Evolutionary conservation across 2,797 vertebrate genomes (phyloP).

Genomic region (Calcarius lapponicus): DNA sequence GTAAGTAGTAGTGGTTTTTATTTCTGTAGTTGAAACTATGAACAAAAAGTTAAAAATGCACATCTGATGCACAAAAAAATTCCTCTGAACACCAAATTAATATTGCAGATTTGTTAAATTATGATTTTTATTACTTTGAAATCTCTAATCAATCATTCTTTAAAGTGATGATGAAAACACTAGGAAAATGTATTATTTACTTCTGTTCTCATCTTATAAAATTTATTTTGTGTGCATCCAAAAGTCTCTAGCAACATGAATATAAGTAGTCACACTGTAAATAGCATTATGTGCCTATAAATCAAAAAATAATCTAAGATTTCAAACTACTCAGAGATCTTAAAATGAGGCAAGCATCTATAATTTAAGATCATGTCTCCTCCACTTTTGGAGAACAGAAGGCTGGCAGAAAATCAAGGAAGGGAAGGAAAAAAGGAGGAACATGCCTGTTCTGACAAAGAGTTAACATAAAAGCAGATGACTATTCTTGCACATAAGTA

Average conservation of each 20-base stretch:
- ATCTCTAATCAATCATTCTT: neutral
- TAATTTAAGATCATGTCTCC: neutral
- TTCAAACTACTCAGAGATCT: neutral
- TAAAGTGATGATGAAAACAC: neutral
- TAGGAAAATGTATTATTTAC: neutral
- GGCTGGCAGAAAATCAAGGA: neutral
- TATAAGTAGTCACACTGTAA: neutral
- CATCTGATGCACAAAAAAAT: neutral
- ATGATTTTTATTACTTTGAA: neutral
- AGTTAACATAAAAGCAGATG: neutral
- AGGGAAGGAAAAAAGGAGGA: neutral
- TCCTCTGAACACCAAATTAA: neutral
- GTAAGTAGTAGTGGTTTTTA: neutral
- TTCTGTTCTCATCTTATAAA: neutral
- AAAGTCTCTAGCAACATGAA: neutral
- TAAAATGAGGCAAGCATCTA: neutral
- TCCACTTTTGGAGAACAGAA: neutral
- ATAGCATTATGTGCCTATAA: neutral
- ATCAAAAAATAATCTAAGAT: neutral
- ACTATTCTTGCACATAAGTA: neutral
- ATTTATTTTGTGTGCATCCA: neutral
- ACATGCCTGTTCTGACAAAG: neutral
- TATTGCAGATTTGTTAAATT: neutral
- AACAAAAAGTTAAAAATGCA: neutral
- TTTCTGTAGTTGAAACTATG: neutral